These are phyloP conservation scores for Agrotis exclamationis DNA, from an alignment of 2,888 invertebrate species.

Conservation along the genomic window DNA sequence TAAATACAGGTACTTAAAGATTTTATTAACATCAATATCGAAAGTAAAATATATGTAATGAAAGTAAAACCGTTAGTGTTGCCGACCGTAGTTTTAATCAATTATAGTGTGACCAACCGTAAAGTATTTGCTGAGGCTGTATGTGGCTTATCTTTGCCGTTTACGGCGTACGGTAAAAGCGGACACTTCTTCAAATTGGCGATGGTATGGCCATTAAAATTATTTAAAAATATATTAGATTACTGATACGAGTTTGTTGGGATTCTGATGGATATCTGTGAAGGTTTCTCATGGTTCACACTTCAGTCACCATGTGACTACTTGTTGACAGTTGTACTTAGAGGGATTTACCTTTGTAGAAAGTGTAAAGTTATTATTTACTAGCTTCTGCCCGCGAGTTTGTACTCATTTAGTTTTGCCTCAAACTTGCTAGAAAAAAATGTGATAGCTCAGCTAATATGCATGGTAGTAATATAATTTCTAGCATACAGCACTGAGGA, in stretches of 20 bases:
- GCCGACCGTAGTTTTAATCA: slow-evolving; percentile 51
- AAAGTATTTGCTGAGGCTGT: slow-evolving; percentile 46
- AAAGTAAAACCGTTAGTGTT: slow-evolving; percentile 54
- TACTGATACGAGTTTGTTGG: slow-evolving; percentile 37
- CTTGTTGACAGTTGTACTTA: background rate
- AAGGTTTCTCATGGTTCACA: slow-evolving; percentile 31
- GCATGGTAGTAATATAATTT: no score
- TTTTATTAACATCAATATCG: slow-evolving; percentile 53
- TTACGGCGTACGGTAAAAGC: slow-evolving; percentile 57
- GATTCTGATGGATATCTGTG: slow-evolving; percentile 21
- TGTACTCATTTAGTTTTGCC: no score
- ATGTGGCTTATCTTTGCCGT: slow-evolving; percentile 46
- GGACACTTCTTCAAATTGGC: slow-evolving; percentile 48
- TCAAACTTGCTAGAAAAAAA: no score
- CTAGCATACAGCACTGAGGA: no score
- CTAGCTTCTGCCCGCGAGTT: no score
- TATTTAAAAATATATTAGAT: slow-evolving; percentile 39
- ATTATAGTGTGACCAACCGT: slow-evolving; percentile 52
- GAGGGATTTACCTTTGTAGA: background rate
- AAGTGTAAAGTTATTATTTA: background rate
- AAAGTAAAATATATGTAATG: slow-evolving; percentile 59
- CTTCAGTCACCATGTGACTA: background rate
- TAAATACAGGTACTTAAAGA: slow-evolving; percentile 24
- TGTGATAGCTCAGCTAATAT: no score
- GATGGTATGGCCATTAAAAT: slow-evolving; percentile 47